phyloP scores from a whole-genome alignment of 1,140 invertebrate species.

The Drosophila nikananu region DNA sequence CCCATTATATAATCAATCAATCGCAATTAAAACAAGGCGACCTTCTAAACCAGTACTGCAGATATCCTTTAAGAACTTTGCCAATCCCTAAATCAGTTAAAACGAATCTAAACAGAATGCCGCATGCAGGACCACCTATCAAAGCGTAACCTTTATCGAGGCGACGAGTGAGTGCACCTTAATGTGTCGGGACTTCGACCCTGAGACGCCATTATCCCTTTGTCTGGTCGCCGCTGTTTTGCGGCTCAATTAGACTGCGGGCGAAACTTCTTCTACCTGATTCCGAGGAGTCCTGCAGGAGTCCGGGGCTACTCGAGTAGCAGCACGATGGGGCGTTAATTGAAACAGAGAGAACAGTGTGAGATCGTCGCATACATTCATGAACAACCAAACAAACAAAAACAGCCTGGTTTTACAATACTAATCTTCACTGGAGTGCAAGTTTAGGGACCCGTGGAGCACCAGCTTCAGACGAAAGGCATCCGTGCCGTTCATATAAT shows the following conservation, averaged over 20 bases:
- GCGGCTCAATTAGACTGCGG: slow-evolving; percentile 63
- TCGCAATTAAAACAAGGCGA: slow-evolving; percentile 5
- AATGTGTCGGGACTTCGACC: slow-evolving; percentile 56
- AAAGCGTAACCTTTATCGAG: slow-evolving; percentile 57
- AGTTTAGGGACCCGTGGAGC: slow-evolving; percentile 89
- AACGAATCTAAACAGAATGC: slow-evolving; percentile 9
- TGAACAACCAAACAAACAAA: neutral
- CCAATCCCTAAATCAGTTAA: slow-evolving; percentile 4
- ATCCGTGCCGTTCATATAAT: slow-evolving; percentile 99
- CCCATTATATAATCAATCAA: slow-evolving; percentile 1
- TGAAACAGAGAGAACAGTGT: slow-evolving; percentile 26
- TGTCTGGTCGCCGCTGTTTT: slow-evolving; percentile 22
- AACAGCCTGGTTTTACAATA: neutral
- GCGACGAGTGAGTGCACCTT: slow-evolving; percentile 55
- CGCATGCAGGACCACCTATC: slow-evolving; percentile 40
- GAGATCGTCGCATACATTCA: slow-evolving; percentile 10
- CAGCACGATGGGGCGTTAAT: slow-evolving; percentile 65
- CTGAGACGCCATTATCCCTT: slow-evolving; percentile 73
- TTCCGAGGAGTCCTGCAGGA: neutral
- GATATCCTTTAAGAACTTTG: neutral
- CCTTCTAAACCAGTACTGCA: slow-evolving; percentile 8
- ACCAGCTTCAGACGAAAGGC: slow-evolving; percentile 97
- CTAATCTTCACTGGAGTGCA: slow-evolving; percentile 5
- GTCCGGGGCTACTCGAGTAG: slow-evolving; percentile 50
- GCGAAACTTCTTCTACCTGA: slow-evolving; percentile 58